A percentile compares a stretch with the other conserved stretches of the same genome.
Evolutionary conservation across 2,797 vertebrate genomes (phyloP).

Genomic region (Neosilurus mollespiculum): DNA sequence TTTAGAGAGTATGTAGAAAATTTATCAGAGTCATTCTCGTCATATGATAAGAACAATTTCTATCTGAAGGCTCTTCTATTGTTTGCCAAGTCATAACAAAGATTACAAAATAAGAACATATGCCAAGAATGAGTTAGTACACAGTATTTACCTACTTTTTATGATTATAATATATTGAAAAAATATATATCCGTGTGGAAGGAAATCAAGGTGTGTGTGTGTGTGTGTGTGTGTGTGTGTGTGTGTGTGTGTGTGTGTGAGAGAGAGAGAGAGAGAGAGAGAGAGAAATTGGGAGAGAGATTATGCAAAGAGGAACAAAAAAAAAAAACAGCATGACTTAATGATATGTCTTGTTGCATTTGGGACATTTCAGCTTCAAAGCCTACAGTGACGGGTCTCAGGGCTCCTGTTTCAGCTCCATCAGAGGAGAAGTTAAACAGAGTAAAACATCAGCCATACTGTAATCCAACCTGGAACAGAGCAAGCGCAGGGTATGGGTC

Average conservation of each 20-base stretch:
- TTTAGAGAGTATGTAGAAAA: slow-evolving; percentile 60
- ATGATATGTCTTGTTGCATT: slow-evolving; percentile 12
- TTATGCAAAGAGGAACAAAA: slow-evolving; percentile 15
- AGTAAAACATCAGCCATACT: slow-evolving; percentile 50
- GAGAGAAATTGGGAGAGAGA: background rate
- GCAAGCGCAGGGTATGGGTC: background rate
- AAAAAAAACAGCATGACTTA: slow-evolving; percentile 26
- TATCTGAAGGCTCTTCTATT: slow-evolving; percentile 41
- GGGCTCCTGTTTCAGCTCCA: slow-evolving; percentile 50
- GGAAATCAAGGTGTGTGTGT: background rate
- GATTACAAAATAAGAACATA: slow-evolving; percentile 33
- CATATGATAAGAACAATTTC: slow-evolving; percentile 65
- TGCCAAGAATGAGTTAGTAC: slow-evolving; percentile 31
- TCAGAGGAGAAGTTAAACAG: slow-evolving; percentile 47
- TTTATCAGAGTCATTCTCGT: slow-evolving; percentile 64
- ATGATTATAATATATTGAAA: slow-evolving; percentile 17
- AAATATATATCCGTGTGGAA: background rate
- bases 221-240: no score
- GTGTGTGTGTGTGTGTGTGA: background rate
- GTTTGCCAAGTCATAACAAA: slow-evolving; percentile 33
- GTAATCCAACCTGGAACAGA: slow-evolving; percentile 34
- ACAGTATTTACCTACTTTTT: slow-evolving; percentile 24
- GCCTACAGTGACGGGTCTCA: slow-evolving; percentile 44
- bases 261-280: no score
- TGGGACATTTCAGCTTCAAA: slow-evolving; percentile 40